phyloP scores from a whole-genome alignment of 2,888 invertebrate species.

The Folsomia candida region DNA sequence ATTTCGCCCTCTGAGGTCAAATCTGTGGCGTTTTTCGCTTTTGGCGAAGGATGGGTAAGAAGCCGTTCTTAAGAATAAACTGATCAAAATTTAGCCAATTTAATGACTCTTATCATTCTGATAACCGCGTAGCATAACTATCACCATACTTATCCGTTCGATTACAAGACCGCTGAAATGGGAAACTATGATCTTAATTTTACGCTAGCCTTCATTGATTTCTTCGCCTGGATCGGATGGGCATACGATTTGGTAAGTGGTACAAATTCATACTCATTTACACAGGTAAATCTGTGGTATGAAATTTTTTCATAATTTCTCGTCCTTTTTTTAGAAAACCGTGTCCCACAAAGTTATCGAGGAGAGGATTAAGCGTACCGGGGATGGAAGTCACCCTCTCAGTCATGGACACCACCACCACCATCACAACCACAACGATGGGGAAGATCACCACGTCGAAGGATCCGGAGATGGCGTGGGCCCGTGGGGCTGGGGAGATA shows the following conservation, averaged over 20 bases:
- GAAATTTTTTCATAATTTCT: no score
- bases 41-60: constrained; percentile 81
- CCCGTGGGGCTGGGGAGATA: constrained; percentile 49
- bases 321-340: no score
- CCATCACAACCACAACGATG: not conserved
- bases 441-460: no score
- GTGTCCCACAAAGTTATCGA: constrained; percentile 67
- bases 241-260: constrained; percentile 69
- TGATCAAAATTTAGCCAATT: no score
- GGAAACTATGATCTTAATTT: constrained; percentile 58
- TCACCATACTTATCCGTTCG: constrained; percentile 77
- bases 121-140: no score
- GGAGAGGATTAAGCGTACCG: constrained; percentile 69
- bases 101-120: no score
- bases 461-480: constrained; percentile 6
- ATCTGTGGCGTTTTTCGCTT: constrained; percentile 67
- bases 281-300: no score
- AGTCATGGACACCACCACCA: not conserved
- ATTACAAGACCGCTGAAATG: constrained; percentile 55
- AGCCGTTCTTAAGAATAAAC: no score
- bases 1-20: constrained; percentile 78
- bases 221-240: constrained; percentile 62
- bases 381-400: constrained; percentile 65
- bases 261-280: no score
- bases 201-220: constrained; percentile 65